Evolutionary conservation across 2,797 vertebrate species (phyloP).

Genomic region (Anguilla pacifica): DNA sequence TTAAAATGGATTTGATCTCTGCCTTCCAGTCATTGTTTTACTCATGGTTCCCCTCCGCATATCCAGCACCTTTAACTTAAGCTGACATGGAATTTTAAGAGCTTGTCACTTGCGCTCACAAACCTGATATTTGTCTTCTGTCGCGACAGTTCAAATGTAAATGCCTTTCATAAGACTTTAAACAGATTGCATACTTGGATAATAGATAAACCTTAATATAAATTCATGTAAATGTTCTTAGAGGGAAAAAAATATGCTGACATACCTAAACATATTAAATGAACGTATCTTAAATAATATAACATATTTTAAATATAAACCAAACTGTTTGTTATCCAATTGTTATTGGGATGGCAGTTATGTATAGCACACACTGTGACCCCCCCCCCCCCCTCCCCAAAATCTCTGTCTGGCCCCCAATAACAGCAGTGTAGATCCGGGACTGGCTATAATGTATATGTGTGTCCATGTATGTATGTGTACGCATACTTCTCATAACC

Average conservation of each 20-base stretch:
- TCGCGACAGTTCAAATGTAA: not conserved
- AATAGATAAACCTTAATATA: not conserved
- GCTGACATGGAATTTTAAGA: slow-evolving; percentile 39
- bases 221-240: not conserved
- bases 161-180: not conserved
- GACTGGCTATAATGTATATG: too few relatives aligned
- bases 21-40: slow-evolving; percentile 36
- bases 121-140: not conserved
- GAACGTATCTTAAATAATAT: too few relatives aligned
- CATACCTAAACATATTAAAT: not conserved
- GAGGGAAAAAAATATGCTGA: not conserved
- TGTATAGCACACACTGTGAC: too few relatives aligned
- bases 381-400: too few relatives aligned
- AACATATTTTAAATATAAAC: too few relatives aligned
- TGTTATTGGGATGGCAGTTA: too few relatives aligned
- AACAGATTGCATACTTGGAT: not conserved
- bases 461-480: too few relatives aligned
- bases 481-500: too few relatives aligned
- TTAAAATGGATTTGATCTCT: slow-evolving; percentile 48
- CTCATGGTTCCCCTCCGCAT: slow-evolving; percentile 36
- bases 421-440: too few relatives aligned
- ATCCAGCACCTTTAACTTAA: slow-evolving; percentile 36
- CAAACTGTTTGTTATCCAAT: too few relatives aligned
- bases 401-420: too few relatives aligned
- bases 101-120: not conserved